phyloP scores from a whole-genome alignment of 2,113 vertebrate species.

The Dendropsophus ebraccatus region DNA sequence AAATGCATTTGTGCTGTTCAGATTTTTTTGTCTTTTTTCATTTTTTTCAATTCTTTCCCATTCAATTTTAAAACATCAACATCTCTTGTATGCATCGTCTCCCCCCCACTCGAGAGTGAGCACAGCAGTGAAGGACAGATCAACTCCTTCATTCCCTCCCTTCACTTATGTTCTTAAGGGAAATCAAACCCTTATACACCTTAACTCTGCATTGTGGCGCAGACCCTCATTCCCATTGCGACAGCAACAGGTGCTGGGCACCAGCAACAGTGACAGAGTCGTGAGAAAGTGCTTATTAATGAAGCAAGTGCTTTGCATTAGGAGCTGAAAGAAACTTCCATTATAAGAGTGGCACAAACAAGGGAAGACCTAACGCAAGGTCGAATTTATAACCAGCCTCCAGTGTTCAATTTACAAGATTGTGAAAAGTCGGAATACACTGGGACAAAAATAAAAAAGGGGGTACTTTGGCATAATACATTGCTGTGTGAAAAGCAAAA shows the following conservation, averaged over 20 bases:
- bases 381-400: slow-evolving; percentile 13
- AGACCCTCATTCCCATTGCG: slow-evolving; percentile 5
- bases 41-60: slow-evolving; percentile 63
- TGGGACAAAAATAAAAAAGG: slow-evolving; percentile 47
- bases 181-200: slow-evolving; percentile 69
- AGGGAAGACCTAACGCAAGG: not conserved
- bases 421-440: not conserved
- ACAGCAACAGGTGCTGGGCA: slow-evolving; percentile 7
- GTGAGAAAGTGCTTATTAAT: slow-evolving; percentile 90
- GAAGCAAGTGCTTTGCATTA: slow-evolving; percentile 94
- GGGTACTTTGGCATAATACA: slow-evolving; percentile 57
- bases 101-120: slow-evolving; percentile 59
- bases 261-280: slow-evolving; percentile 49
- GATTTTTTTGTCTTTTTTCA: slow-evolving; percentile 51
- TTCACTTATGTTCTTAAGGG: slow-evolving; percentile 68
- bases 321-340: slow-evolving; percentile 75
- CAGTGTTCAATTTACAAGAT: not conserved
- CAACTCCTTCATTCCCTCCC: slow-evolving; percentile 54
- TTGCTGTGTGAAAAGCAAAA: slow-evolving; percentile 60
- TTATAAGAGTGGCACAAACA: slow-evolving; percentile 31
- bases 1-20: slow-evolving; percentile 77
- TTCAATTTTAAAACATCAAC: slow-evolving; percentile 28
- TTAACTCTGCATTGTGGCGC: slow-evolving; percentile 60
- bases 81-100: slow-evolving; percentile 12
- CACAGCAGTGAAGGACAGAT: slow-evolving; percentile 51